Conservation (phyloP, 2,888 invertebrate genomes). For the Lapara coniferarum region DNA sequence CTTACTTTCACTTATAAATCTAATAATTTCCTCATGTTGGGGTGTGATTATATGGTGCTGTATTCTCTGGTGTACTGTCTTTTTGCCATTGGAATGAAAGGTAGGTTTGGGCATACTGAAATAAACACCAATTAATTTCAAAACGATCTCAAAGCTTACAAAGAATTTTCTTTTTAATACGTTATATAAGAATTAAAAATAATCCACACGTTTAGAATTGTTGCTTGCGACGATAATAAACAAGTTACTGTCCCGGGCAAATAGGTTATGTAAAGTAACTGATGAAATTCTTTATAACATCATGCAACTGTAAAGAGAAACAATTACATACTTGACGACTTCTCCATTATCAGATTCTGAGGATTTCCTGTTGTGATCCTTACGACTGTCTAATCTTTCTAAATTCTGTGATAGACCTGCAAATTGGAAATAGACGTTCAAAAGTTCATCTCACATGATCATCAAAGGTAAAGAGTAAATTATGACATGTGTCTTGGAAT, state of each 20-base stretch:
- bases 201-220: conserved; percentile 17
- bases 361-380: conserved; percentile 87
- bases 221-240: conserved; percentile 27
- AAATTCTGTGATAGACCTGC: conserved; percentile 91
- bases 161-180: background rate
- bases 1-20: conserved; percentile 94
- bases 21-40: conserved; percentile 94
- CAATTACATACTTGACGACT: conserved; percentile 83
- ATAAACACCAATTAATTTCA: conserved; percentile 40
- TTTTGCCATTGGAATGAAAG: conserved; percentile 88
- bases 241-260: conserved; percentile 38
- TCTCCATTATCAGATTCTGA: conserved; percentile 87
- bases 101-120: conserved; percentile 91
- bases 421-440: conserved; percentile 55
- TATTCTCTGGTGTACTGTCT: conserved; percentile 84
- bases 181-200: conserved; percentile 14
- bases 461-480: conserved; percentile 16
- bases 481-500: conserved; percentile 1
- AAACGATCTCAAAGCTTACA: too few species aligned
- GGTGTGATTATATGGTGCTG: conserved; percentile 86
- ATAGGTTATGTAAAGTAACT: conserved; percentile 81
- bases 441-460: conserved; percentile 50
- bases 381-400: conserved; percentile 89
- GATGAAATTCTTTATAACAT: conserved; percentile 64
- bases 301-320: conserved; percentile 46